Base-by-base conservation (phyloP, 2,113 vertebrate genomes). In the Neomonachus schauinslandi region DNA sequence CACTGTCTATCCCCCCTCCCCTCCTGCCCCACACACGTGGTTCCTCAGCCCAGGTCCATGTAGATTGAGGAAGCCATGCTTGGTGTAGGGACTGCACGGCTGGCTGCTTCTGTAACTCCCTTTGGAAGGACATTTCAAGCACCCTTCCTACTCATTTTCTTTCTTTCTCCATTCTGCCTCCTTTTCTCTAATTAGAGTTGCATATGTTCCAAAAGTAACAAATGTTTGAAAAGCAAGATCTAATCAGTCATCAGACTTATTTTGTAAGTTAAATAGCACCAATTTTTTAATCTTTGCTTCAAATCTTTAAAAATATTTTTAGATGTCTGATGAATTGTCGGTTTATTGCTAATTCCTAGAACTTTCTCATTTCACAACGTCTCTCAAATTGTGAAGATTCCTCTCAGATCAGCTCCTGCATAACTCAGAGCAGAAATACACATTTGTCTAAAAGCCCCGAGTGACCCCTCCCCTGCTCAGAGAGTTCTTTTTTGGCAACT, bases 311-410 rank as follows among this genome's bases (percentile, higher is more conserved):
- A 93, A 59, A 21, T 59, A 55, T 22, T 80, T 93, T 94, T 93
- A 96, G 65, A 72, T n/a, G 49, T 71, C 12, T 39, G 51, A 31
- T 42, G 19, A 63, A 57, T 89, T n/a, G 72, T 84, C 24, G 21
- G 72, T 65, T 87, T 93, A 46, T 76, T 81, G 84, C 74, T 22
- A 81, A 85, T 76, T 98, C 51, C 46, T 82, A 93, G 89, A 77
- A 67, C 5, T 79, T 89, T 86, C 71, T 95, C 36, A 24, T 92
- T 93, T 61, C 4, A 28, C 31, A 4, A 16, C 21, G 7, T 88
- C 91, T 84, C 49, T 97, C 65, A 59, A 31, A 82, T 42, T 21
- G 24, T 89, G 65, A 94, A 55, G 71, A 93, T 74, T 39, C 21
- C 55, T 85, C 51, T 72, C 31, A 5, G 18, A 13, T 72, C 28